Percentiles rank a stretch among this genome's conserved stretches.
Evolutionary conservation across 2,888 invertebrate species (phyloP).

Genomic region (Netelia fuscicornis): DNA sequence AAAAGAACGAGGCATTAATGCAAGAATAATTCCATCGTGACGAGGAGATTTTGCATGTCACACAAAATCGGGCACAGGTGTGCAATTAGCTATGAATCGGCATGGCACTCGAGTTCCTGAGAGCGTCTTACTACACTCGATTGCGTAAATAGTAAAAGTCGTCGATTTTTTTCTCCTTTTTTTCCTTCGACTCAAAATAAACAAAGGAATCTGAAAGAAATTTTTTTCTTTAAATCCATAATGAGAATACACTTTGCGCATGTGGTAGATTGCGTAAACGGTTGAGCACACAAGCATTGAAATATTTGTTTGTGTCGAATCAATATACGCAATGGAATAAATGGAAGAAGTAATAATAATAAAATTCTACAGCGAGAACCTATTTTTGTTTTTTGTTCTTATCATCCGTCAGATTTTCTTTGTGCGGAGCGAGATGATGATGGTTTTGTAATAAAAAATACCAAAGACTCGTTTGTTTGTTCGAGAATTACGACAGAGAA

Average conservation of each 20-base stretch:
- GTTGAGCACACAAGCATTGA: neutral
- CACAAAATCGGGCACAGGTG: neutral
- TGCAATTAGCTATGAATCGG: slow-evolving; percentile 3
- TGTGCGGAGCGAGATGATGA: neutral
- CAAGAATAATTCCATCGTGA: neutral
- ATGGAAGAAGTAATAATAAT: neutral
- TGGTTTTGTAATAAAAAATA: neutral
- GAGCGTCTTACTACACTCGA: too few species aligned
- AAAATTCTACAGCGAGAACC: neutral
- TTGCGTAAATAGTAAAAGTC: too few species aligned
- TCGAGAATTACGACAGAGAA: slow-evolving; percentile 56
- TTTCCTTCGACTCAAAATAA: too few species aligned
- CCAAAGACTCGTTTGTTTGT: slow-evolving; percentile 48
- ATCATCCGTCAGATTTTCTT: neutral
- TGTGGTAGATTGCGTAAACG: neutral
- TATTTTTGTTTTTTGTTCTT: neutral
- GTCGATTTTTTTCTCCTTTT: neutral
- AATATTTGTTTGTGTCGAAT: neutral
- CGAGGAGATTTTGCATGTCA: neutral
- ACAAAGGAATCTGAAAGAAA: too few species aligned
- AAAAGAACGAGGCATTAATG: neutral
- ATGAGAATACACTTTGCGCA: neutral
- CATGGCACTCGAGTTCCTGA: neutral
- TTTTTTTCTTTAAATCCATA: neutral
- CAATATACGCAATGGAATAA: neutral